Base-by-base conservation (phyloP, 2,797 vertebrate species). In the Melanotaenia pygmaea region DNA sequence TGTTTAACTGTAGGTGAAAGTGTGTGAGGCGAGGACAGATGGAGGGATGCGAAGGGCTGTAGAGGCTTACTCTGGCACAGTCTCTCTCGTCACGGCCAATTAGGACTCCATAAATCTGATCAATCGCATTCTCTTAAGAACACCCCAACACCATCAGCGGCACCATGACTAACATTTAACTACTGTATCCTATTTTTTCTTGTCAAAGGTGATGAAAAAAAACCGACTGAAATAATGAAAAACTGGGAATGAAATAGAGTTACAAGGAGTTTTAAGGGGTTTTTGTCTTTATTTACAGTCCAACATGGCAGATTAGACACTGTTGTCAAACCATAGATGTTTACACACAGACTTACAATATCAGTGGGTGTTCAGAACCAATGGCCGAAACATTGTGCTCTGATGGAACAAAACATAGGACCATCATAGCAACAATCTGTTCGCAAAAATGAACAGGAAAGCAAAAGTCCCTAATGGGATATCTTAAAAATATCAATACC, bases 71-170 rank as follows among this genome's bases (percentile, higher is more conserved):
- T 87, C 74, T 71, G 84, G 81, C 28, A 32, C 72, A 83, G 84
- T 79, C 75, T 77, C 68, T 80, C 84, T 89, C 69, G 89, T 94
- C 93, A 94, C 60, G 82, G 89, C 87, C 86, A 81, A 87, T 93
- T 91, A 91, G 77, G 88, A 90, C 86, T 89, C 89, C 83, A 91
- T 92, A 94, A 94, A 94, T 93, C 87, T 84, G 89, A 92, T 93
- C 91, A 91, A 90, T 89, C 67, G 62, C 66, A 67, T 69, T 88
- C 86, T 89, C 81, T 77, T 81, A 80, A 85, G 79, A 85, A 85
- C 84, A 85, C 70, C 79, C 69, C 64, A 72, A 87, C 87, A 81
- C 84, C 85, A 70, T 79, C 82, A 83, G 70, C 45, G 60, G 79
- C 72, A 78, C 89, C 68, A 47, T 93, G 93, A 94, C 92, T 90